phyloP scores from a whole-genome alignment of 1,140 invertebrate genomes.

The Trachelipus rathkii region DNA sequence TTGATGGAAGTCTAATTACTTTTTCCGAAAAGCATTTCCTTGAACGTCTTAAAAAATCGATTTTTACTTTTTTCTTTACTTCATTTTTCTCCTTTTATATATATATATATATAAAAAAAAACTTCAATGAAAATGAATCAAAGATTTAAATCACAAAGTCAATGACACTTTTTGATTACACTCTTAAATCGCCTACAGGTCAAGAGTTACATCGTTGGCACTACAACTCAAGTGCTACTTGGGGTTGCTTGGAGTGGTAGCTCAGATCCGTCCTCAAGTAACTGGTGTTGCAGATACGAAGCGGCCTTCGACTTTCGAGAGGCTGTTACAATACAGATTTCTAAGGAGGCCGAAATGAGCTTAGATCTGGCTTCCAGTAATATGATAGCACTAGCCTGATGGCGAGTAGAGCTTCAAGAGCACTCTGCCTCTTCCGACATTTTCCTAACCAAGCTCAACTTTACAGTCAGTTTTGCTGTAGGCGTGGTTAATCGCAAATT shows the following conservation, averaged over 20 bases:
- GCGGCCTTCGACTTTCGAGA: constrained; percentile 22
- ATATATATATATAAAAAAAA: too few species aligned
- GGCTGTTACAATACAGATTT: constrained; percentile 38
- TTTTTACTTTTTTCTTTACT: too few species aligned
- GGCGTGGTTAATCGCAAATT: constrained; percentile 27
- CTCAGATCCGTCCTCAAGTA: constrained; percentile 23
- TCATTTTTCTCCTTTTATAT: too few species aligned
- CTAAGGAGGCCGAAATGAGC: constrained; percentile 40
- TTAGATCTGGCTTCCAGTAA: constrained; percentile 45
- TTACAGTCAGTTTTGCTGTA: constrained; percentile 38
- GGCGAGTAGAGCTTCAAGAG: constrained; percentile 43
- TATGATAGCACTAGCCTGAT: constrained; percentile 44
- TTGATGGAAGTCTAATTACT: too few species aligned
- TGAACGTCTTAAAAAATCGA: too few species aligned
- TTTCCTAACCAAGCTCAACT: constrained; percentile 45
- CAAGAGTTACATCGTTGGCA: constrained; percentile 41
- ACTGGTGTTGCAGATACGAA: background rate
- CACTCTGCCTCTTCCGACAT: constrained; percentile 43
- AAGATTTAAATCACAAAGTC: constrained; percentile 43
- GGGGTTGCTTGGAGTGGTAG: constrained; percentile 24
- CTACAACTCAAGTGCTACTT: constrained; percentile 35
- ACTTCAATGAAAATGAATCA: constrained; percentile 9
- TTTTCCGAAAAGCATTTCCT: too few species aligned
- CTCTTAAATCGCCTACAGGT: constrained; percentile 42
- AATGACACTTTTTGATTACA: constrained; percentile 31